A percentile compares a stretch with the other conserved stretches of the same genome.
Evolutionary conservation across 2,888 invertebrate genomes (phyloP).

Genomic region (Meta bourneti): DNA sequence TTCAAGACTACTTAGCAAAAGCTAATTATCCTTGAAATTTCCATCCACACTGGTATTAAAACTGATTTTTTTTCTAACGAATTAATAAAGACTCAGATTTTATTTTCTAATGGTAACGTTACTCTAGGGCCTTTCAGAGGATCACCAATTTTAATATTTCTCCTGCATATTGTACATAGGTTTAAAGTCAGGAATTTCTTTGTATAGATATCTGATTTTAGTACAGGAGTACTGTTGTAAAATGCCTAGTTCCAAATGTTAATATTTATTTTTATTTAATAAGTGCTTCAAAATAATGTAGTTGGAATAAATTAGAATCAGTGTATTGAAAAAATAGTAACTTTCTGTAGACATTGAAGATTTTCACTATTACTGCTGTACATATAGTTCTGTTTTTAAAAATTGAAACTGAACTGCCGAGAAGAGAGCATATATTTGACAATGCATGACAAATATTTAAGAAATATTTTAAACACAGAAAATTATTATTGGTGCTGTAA

Average conservation of each 20-base stretch:
- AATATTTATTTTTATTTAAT: neutral
- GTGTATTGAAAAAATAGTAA: neutral
- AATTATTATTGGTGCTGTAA: slow-evolving; percentile 47
- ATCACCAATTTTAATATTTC: neutral
- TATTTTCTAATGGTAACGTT: too few species aligned
- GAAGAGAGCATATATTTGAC: neutral
- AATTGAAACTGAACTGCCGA: neutral
- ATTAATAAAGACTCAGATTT: too few species aligned
- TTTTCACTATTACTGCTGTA: neutral
- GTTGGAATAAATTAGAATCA: neutral
- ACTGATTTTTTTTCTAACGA: too few species aligned
- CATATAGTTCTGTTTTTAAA: neutral
- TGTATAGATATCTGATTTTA: neutral
- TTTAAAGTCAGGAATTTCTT: neutral
- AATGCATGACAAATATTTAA: too few species aligned
- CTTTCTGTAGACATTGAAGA: neutral
- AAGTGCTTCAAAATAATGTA: neutral
- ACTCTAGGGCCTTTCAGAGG: neutral
- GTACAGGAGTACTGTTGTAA: neutral
- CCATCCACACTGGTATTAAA: too few species aligned
- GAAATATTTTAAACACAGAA: slow-evolving; percentile 5
- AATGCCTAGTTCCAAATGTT: neutral
- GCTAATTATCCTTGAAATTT: too few species aligned
- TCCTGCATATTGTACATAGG: neutral
- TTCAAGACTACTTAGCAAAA: too few species aligned